Evolutionary conservation across 2,797 vertebrate genomes (phyloP).

Genomic region (Tapirus indicus): DNA sequence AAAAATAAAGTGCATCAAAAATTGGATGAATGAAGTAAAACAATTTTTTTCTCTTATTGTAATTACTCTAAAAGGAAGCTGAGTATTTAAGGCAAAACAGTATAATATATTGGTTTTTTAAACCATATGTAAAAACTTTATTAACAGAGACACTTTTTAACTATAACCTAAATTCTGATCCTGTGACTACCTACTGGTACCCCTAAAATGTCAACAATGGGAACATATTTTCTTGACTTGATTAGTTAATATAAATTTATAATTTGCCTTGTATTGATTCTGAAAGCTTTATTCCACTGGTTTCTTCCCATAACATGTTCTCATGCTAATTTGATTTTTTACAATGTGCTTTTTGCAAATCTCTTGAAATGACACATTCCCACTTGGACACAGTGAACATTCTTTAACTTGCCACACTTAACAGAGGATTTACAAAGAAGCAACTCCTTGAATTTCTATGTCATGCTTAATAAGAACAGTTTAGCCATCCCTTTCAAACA

Average conservation of each 20-base stretch:
- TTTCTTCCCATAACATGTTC: neutral
- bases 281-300: constrained; percentile 45
- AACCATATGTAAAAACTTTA: neutral
- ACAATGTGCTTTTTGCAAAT: neutral
- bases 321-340: constrained; percentile 38
- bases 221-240: neutral
- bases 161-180: neutral
- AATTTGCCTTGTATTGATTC: constrained; percentile 30
- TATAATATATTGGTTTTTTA: neutral
- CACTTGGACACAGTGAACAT: neutral
- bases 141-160: neutral
- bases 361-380: constrained; percentile 9
- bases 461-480: neutral
- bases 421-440: neutral
- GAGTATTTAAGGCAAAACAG: neutral
- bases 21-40: neutral
- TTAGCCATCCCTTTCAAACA: neutral
- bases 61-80: neutral
- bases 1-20: neutral
- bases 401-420: neutral
- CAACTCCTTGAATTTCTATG: neutral
- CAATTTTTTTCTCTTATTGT: neutral
- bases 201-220: neutral
- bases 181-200: neutral
- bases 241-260: constrained; percentile 29